phyloP scores from a whole-genome alignment of 2,888 invertebrate species.

The Spisula solida region DNA sequence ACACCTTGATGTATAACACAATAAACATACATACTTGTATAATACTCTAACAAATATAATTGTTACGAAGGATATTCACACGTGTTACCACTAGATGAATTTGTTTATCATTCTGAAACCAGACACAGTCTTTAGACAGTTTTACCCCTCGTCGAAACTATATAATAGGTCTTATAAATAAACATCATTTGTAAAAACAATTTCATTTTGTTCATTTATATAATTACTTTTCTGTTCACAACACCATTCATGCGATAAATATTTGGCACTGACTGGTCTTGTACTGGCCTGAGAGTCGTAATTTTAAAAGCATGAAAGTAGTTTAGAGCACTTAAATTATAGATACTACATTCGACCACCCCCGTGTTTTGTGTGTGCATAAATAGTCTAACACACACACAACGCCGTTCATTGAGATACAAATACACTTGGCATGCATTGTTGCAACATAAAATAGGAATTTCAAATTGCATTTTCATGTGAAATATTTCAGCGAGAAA shows the following conservation, averaged over 20 bases:
- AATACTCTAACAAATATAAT: no score
- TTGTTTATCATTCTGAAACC: not conserved
- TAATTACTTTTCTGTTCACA: not conserved
- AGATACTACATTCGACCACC: not conserved
- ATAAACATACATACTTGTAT: no score
- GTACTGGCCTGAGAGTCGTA: not conserved
- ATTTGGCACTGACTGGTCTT: not conserved
- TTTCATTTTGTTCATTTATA: not conserved
- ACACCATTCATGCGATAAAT: not conserved
- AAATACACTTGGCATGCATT: not conserved
- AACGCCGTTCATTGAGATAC: not conserved
- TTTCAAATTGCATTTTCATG: not conserved
- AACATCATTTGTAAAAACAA: conserved; percentile 7
- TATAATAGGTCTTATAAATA: not conserved
- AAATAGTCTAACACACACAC: not conserved
- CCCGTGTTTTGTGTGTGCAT: not conserved
- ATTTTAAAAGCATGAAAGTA: not conserved
- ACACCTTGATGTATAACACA: no score
- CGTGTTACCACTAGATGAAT: not conserved
- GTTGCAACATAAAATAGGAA: not conserved
- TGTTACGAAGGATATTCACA: not conserved
- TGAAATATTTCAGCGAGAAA: not conserved
- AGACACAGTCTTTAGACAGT: not conserved
- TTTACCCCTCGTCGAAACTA: not conserved
- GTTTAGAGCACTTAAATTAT: not conserved